A percentile compares a stretch with the other conserved stretches of the same genome.
Conservation (phyloP, 2,888 invertebrate genomes). For the Tetranychus truncatus region DNA sequence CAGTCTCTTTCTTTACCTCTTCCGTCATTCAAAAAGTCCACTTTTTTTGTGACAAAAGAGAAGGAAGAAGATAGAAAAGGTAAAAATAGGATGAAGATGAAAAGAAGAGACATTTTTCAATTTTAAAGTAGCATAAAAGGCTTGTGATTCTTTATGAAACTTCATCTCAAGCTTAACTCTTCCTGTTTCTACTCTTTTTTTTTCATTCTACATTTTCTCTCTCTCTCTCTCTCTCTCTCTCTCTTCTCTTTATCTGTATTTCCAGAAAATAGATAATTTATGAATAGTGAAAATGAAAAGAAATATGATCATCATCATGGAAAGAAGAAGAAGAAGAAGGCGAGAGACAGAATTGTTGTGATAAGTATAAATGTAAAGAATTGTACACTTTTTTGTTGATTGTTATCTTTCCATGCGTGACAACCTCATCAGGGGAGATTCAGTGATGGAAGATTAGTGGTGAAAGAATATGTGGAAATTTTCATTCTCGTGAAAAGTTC, state of each 20-base stretch:
- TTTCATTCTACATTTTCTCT: neutral
- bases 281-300: neutral
- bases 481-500: neutral
- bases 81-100: neutral
- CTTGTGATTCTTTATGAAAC: neutral
- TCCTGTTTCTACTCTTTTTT: neutral
- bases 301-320: neutral
- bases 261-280: neutral
- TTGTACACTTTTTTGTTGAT: neutral
- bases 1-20: neutral
- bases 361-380: neutral
- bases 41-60: neutral
- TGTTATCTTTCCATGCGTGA: neutral
- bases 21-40: neutral
- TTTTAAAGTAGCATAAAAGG: neutral
- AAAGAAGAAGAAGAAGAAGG: neutral
- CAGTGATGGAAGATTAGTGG: neutral
- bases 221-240: neutral
- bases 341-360: neutral
- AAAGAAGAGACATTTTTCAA: neutral
- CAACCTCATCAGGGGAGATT: neutral
- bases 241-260: neutral
- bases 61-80: neutral
- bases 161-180: neutral
- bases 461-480: conserved; percentile 1